Evolutionary conservation across 1,140 invertebrate species (phyloP), one percentile per base, ranked within the genome.

Genomic region (Philopotamus ludificatus): DNA sequence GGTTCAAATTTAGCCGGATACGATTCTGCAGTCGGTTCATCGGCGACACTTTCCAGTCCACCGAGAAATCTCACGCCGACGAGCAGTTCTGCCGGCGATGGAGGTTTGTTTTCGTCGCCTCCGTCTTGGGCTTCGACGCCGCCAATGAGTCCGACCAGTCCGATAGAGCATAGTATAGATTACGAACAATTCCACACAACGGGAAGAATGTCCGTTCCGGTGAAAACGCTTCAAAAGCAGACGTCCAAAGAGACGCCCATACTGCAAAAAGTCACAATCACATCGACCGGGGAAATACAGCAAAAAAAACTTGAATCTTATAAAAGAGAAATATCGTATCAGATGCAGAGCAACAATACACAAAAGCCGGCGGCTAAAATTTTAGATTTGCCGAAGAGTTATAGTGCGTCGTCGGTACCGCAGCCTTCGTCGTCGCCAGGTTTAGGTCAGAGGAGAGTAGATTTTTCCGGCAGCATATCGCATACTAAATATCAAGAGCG

Each of bases 11-110:
- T 63, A 23, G 60, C 75, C 39, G 76, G 78, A 41, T 78, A 77
- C 58, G 81, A 83, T 71, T 86, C 85, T 28, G 84, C 85, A 1
- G 79, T 86, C 0, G 85, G 84, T 1, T 86, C 84, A 0, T 85
- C 85, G 1, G 81, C 82, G 1, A 84, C 84, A 0, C 73, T 83
- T 34, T 77, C 75, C 53, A 78, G 67, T 75, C 83, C 66, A 68
- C 78, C 69, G 67, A 81, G 73, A 73, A 84, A 74, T 72, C 79
- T 66, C 67, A 75, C 77, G 0, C 72, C 77, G 0, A 74, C 75
- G 3, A 79, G 77, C 62, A 71, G 74, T 67, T 75, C 76, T 45
- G 73, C 73, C 7, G 75, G 77, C 34, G 73, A 74, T 25, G 72
- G 63, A 15, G 74, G 76, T 8, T 65, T 73, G 9, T 79, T 79